Conservation (phyloP, 2,113 vertebrate genomes). For the Pteropus alecto region DNA sequence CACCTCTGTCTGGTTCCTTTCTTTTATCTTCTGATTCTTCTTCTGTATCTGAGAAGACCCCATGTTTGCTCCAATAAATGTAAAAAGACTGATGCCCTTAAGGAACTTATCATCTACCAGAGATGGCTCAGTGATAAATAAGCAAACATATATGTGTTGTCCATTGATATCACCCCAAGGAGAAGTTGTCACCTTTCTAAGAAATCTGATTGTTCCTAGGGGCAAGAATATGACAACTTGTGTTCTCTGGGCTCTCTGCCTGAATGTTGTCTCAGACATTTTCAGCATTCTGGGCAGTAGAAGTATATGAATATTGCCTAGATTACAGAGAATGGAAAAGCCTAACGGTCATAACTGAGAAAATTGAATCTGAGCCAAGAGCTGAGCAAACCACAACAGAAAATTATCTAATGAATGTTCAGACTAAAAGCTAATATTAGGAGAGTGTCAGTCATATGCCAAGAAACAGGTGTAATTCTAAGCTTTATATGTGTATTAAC, state of each 20-base stretch:
- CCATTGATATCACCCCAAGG: neutral
- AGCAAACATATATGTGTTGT: neutral
- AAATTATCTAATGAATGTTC: neutral
- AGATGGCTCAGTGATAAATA: neutral
- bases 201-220: neutral
- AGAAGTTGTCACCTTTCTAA: neutral
- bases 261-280: neutral
- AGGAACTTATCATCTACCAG: neutral
- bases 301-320: neutral
- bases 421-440: neutral
- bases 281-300: neutral
- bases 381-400: neutral
- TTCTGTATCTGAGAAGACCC: neutral
- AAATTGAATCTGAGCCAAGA: neutral
- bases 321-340: neutral
- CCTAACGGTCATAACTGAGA: neutral
- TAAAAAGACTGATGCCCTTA: neutral
- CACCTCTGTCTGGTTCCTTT: neutral
- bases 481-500: neutral
- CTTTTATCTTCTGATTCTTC: neutral
- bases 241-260: neutral
- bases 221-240: neutral
- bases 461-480: neutral
- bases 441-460: neutral
- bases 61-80: neutral